A percentile compares a stretch with the other conserved stretches of the same genome.
These are phyloP conservation scores for Drosophila auraria DNA, from an alignment of 1,140 invertebrate genomes.

Conservation along the genomic window DNA sequence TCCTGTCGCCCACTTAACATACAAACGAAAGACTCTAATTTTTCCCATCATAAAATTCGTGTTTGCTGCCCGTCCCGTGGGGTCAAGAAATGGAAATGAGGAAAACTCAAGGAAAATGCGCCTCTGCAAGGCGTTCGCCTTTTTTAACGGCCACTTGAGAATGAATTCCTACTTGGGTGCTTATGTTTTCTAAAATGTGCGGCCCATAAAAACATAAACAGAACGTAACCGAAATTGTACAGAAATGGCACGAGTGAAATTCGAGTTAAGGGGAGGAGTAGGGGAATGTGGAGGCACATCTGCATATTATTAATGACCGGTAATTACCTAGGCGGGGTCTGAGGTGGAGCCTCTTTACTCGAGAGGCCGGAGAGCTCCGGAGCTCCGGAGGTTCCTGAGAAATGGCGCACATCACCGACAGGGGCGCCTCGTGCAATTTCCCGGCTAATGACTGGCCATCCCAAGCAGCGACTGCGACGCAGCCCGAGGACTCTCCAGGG, in stretches of 20 bases:
- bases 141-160: conserved; percentile 74
- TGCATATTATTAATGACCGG: conserved; percentile 83
- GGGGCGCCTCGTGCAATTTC: conserved; percentile 52
- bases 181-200: conserved; percentile 64
- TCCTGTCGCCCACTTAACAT: conserved; percentile 60
- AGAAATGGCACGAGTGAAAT: conserved; percentile 62
- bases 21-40: conserved; percentile 48
- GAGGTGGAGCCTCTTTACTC: conserved; percentile 17
- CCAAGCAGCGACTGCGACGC: conserved; percentile 26
- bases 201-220: conserved; percentile 79
- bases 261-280: conserved; percentile 21
- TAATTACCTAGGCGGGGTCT: conserved; percentile 67
- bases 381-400: conserved; percentile 24
- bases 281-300: conserved; percentile 51
- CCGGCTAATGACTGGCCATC: conserved; percentile 60
- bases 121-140: conserved; percentile 17
- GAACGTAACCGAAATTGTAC: conserved; percentile 61
- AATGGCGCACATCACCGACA: conserved; percentile 62
- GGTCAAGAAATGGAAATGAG: conserved; percentile 55
- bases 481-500: conserved; percentile 21
- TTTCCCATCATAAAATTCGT: conserved; percentile 67
- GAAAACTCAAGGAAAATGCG: conserved; percentile 11
- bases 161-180: conserved; percentile 46
- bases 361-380: conserved; percentile 3
- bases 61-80: conserved; percentile 54